Percentiles rank a stretch among this genome's conserved stretches.
Evolutionary conservation across 1,140 invertebrate genomes (phyloP).

Genomic region (Ips nitidus): DNA sequence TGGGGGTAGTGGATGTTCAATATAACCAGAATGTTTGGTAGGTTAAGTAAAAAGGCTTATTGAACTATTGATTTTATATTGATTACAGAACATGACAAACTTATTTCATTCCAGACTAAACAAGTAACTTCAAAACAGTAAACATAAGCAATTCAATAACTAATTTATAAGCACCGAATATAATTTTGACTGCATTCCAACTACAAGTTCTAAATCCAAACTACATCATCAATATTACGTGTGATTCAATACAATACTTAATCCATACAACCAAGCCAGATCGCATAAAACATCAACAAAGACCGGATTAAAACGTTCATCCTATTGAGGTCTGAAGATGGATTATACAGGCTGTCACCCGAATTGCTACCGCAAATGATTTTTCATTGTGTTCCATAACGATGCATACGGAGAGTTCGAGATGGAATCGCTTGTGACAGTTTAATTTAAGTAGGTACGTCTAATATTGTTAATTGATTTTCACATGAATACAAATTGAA

Average conservation of each 20-base stretch:
- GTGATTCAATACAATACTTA: neutral
- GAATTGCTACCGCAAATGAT: conserved; percentile 32
- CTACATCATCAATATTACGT: no score
- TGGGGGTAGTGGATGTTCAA: no score
- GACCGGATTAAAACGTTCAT: conserved; percentile 34
- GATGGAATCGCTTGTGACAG: conserved; percentile 35
- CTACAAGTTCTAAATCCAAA: no score
- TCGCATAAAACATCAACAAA: conserved; percentile 26
- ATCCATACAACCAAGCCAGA: neutral
- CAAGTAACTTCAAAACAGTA: no score
- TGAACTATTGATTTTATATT: no score
- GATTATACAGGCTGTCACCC: conserved; percentile 33
- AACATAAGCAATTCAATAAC: no score
- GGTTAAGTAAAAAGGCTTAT: no score
- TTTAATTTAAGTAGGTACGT: conserved; percentile 32
- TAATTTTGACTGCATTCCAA: no score
- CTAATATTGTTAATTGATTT: conserved; percentile 36
- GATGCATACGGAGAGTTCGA: conserved; percentile 31
- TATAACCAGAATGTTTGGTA: no score
- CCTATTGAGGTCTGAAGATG: conserved; percentile 35
- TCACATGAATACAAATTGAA: neutral
- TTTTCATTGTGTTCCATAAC: conserved; percentile 31
- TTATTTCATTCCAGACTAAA: no score
- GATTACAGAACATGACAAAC: no score
- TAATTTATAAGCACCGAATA: no score